Evolutionary conservation across 2,797 vertebrate genomes (phyloP).

Genomic region (Lepus townsendii): DNA sequence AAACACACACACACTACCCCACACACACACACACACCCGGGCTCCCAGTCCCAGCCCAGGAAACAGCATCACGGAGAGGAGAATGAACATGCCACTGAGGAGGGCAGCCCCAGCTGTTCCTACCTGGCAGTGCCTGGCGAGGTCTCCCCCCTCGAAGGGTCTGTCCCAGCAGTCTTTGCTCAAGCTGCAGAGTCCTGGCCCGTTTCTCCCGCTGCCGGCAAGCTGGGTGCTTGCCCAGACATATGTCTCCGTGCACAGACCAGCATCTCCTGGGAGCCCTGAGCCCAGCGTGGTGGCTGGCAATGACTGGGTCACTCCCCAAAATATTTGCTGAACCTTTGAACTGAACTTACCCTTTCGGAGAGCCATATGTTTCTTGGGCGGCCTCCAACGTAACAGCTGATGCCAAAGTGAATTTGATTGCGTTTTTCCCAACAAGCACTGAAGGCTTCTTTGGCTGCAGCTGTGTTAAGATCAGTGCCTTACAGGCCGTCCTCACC

Average conservation of each 20-base stretch:
- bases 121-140: not conserved
- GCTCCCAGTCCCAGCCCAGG: not conserved
- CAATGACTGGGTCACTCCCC: not conserved
- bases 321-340: not conserved
- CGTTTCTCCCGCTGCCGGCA: not conserved
- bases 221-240: not conserved
- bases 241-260: not conserved
- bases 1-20: not conserved
- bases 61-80: not conserved
- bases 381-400: not conserved
- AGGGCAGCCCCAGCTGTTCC: not conserved
- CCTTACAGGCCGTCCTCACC: not conserved
- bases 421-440: not conserved
- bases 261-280: not conserved
- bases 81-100: not conserved
- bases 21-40: no score
- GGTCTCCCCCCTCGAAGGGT: not conserved
- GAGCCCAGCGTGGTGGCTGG: not conserved
- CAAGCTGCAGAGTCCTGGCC: fast-evolving
- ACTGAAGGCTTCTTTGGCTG: not conserved
- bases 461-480: not conserved
- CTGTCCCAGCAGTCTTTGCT: not conserved
- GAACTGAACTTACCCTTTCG: not conserved
- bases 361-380: not conserved
- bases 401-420: not conserved